Evolutionary conservation across 2,888 invertebrate species (phyloP).

Genomic region (Drosophila paranaensis): DNA sequence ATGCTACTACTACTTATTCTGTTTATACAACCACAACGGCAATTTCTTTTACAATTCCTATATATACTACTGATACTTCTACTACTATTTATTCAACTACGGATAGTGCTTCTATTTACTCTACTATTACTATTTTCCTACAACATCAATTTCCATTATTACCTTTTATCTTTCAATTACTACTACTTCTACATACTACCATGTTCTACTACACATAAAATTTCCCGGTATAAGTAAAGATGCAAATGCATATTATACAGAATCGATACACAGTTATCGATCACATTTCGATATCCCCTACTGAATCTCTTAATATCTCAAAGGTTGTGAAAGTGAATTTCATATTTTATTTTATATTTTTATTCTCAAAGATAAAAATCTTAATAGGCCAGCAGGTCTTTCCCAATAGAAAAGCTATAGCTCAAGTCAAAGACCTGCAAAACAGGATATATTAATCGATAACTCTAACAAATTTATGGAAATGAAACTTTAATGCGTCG

Average conservation of each 20-base stretch:
- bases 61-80: background rate
- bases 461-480: background rate
- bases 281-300: background rate
- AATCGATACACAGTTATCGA: background rate
- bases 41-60: no score
- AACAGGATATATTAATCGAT: constrained; percentile 11
- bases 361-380: no score
- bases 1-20: background rate
- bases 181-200: background rate
- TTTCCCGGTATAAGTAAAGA: no score
- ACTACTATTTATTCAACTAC: background rate
- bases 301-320: no score
- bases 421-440: background rate
- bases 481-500: background rate
- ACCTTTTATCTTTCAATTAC: no score
- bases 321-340: background rate
- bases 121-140: background rate
- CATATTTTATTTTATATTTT: background rate
- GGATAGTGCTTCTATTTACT: no score
- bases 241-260: no score
- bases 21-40: no score
- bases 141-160: no score
- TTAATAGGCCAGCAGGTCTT: background rate
- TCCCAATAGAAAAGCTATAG: background rate
- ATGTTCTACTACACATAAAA: background rate